Evolutionary conservation across 2,797 vertebrate genomes (phyloP).

Genomic region (Apodemus agrarius): DNA sequence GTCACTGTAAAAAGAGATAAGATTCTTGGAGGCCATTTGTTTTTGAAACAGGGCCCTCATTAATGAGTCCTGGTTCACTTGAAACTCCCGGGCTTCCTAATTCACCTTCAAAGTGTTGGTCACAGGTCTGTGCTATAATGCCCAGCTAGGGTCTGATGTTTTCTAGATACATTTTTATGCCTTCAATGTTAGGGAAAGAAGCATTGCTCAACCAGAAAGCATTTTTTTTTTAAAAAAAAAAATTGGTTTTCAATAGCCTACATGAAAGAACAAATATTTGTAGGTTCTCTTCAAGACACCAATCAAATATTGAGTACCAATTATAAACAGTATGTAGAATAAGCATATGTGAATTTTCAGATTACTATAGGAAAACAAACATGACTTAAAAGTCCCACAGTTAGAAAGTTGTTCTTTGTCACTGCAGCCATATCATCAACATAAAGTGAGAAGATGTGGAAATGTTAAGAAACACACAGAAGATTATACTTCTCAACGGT

Average conservation of each 20-base stretch:
- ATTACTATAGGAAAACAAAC: slow-evolving; percentile 25
- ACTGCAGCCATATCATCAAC: background rate
- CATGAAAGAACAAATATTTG: background rate
- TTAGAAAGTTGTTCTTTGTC: background rate
- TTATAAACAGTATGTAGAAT: slow-evolving; percentile 21
- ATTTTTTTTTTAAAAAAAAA: background rate
- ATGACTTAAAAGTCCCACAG: background rate
- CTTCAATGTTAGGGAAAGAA: background rate
- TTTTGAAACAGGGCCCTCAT: background rate
- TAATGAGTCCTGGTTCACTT: background rate
- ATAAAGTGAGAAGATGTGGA: background rate
- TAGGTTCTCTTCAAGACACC: slow-evolving; percentile 27
- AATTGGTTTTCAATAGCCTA: background rate
- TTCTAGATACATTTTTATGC: background rate
- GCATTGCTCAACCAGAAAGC: background rate
- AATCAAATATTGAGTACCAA: slow-evolving; percentile 17
- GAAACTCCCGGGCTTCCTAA: too few species aligned
- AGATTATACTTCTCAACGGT: background rate
- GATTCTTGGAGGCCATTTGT: background rate
- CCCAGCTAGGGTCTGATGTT: background rate
- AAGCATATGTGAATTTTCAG: background rate
- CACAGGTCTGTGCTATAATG: background rate
- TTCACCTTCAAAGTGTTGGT: background rate
- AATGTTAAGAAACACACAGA: background rate
- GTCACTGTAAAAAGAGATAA: background rate